Evolutionary conservation across 2,797 vertebrate species (phyloP).

Genomic region (Oreochromis grahami): DNA sequence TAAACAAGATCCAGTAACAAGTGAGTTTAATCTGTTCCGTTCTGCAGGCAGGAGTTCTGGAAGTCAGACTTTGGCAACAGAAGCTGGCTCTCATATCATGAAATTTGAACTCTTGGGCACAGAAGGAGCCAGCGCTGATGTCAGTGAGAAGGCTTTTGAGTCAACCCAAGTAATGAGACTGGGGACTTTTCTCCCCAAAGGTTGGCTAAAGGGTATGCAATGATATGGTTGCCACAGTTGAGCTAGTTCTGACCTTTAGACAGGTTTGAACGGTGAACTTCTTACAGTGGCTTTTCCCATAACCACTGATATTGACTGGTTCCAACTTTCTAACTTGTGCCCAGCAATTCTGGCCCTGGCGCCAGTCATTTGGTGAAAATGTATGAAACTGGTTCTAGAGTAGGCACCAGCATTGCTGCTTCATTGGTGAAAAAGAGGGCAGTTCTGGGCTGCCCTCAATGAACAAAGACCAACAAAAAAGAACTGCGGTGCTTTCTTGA

Average conservation of each 20-base stretch:
- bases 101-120: slow-evolving; percentile 1
- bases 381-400: neutral
- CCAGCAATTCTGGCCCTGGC: neutral
- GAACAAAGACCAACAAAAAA: neutral
- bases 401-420: neutral
- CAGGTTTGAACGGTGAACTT: neutral
- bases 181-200: slow-evolving; percentile 6
- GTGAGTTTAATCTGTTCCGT: neutral
- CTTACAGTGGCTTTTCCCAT: neutral
- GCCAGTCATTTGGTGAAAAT: neutral
- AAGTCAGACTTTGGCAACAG: slow-evolving; percentile 5
- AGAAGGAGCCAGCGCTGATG: slow-evolving; percentile 1
- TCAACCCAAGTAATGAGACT: slow-evolving; percentile 3
- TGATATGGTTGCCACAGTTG: neutral
- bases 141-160: neutral
- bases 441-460: neutral
- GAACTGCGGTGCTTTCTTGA: neutral
- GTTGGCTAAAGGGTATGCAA: neutral
- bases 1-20: neutral
- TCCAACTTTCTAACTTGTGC: neutral
- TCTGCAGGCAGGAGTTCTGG: neutral
- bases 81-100: neutral
- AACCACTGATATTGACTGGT: neutral
- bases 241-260: neutral
- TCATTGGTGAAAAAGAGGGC: neutral